Conservation (phyloP, 2,113 vertebrate genomes). For the Cyrtonyx montezumae region DNA sequence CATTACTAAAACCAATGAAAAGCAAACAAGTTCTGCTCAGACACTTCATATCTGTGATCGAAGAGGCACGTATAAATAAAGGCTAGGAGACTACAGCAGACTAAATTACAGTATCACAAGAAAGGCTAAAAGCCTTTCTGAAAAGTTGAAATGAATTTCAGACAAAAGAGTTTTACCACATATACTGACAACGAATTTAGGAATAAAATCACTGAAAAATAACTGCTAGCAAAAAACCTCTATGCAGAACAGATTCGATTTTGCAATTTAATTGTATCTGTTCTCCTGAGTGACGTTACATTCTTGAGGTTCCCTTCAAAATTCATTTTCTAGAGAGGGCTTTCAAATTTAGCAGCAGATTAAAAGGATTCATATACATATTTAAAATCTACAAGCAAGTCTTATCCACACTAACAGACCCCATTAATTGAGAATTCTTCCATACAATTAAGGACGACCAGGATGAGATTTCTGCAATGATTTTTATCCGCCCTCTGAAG, state of each 20-base stretch:
- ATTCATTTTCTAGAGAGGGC: neutral
- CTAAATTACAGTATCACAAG: slow-evolving; percentile 43
- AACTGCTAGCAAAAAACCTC: neutral
- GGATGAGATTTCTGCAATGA: neutral
- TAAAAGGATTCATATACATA: neutral
- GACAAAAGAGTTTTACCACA: neutral
- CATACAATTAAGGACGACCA: neutral
- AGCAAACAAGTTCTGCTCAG: neutral
- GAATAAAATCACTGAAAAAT: neutral
- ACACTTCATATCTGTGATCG: slow-evolving; percentile 27
- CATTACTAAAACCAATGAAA: neutral
- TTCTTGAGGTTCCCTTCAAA: neutral
- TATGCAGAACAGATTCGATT: neutral
- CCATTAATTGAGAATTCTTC: neutral
- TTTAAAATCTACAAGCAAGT: neutral
- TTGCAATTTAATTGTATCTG: neutral
- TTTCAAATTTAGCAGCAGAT: neutral
- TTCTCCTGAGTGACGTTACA: neutral
- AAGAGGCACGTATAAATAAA: slow-evolving; percentile 10
- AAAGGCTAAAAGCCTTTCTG: slow-evolving; percentile 20
- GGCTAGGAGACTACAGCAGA: slow-evolving; percentile 50
- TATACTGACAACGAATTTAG: neutral
- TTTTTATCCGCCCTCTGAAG: neutral
- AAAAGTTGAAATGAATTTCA: neutral
- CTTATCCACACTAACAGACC: neutral